Evolutionary conservation across 1,140 invertebrate genomes (phyloP).

Genomic region (Asbolus verrucosus): DNA sequence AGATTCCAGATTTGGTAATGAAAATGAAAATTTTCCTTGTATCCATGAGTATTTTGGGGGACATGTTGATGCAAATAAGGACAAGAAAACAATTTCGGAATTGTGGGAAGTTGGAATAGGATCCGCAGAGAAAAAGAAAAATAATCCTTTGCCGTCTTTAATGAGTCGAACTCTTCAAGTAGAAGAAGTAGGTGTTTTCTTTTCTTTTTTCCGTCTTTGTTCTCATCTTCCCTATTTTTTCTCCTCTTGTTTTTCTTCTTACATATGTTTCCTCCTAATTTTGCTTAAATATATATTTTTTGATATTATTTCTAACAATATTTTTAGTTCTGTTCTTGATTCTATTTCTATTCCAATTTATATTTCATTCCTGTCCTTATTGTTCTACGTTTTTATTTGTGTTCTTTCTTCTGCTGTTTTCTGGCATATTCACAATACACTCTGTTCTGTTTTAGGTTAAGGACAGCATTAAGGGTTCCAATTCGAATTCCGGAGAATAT

Average conservation of each 20-base stretch:
- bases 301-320: too few species aligned
- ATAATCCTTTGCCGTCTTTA: background rate
- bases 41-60: constrained; percentile 29
- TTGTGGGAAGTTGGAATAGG: constrained; percentile 16
- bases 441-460: background rate
- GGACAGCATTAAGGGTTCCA: background rate
- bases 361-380: too few species aligned
- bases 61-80: background rate
- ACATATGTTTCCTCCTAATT: too few species aligned
- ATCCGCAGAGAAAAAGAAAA: background rate
- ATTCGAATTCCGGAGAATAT: background rate
- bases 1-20: too few species aligned
- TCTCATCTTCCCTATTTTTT: too few species aligned
- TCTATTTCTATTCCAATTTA: too few species aligned
- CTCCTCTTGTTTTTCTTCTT: too few species aligned
- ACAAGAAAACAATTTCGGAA: background rate
- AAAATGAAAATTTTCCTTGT: constrained; percentile 25
- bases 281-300: too few species aligned
- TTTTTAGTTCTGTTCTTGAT: too few species aligned
- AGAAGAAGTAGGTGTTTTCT: background rate
- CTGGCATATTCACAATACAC: background rate
- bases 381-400: too few species aligned
- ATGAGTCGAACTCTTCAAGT: background rate
- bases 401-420: too few species aligned
- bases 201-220: too few species aligned